Evolutionary conservation across 2,797 vertebrate genomes (phyloP).

Genomic region (Lacerta viridis): DNA sequence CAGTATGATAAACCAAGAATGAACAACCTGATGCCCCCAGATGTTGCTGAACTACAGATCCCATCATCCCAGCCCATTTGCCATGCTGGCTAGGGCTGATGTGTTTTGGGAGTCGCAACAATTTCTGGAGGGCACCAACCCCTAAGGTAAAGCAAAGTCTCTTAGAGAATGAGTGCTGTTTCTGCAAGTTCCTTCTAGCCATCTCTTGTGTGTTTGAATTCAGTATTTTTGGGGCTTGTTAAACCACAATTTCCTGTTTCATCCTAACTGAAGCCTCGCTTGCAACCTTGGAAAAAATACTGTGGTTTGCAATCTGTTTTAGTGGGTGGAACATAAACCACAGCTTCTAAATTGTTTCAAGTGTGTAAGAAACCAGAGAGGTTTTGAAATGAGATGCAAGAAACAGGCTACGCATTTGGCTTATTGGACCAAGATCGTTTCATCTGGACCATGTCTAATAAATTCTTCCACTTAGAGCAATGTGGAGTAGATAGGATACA

Average conservation of each 20-base stretch:
- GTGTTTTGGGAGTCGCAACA: too few species aligned
- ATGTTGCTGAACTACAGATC: too few species aligned
- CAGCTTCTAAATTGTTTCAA: neutral
- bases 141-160: neutral
- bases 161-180: neutral
- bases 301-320: too few species aligned
- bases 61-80: too few species aligned
- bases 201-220: too few species aligned
- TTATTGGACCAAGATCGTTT: neutral
- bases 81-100: too few species aligned
- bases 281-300: neutral
- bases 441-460: too few species aligned
- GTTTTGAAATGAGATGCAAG: neutral
- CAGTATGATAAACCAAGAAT: too few species aligned
- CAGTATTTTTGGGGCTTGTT: neutral
- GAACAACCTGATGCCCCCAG: too few species aligned
- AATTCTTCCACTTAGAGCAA: too few species aligned
- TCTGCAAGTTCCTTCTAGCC: too few species aligned
- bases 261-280: neutral
- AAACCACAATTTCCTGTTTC: neutral
- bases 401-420: neutral
- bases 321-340: neutral
- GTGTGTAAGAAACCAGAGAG: neutral
- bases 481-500: neutral
- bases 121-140: too few species aligned